These are phyloP conservation scores for Coryphaenoides rupestris DNA, from an alignment of 2,113 vertebrate genomes.

Conservation along the genomic window DNA sequence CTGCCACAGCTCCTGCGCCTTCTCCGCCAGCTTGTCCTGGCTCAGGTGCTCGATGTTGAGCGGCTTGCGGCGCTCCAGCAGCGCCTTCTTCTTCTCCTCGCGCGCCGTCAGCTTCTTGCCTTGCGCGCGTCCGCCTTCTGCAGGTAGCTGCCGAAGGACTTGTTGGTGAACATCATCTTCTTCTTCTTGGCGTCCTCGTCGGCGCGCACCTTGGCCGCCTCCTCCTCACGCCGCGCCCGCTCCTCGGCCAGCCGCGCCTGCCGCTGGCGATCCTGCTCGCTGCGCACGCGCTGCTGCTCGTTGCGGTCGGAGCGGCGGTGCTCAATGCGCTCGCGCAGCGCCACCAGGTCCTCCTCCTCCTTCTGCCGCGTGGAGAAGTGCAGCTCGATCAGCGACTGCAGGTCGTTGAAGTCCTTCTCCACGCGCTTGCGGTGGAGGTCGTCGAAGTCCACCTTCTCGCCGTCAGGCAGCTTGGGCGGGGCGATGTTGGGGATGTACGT, in stretches of 20 bases:
- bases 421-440: slow-evolving; percentile 93
- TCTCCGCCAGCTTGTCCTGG: slow-evolving; percentile 80
- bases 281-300: slow-evolving; percentile 87
- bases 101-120: slow-evolving; percentile 75
- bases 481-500: slow-evolving; percentile 87
- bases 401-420: slow-evolving; percentile 92
- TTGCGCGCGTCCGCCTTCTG: slow-evolving; percentile 76
- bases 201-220: slow-evolving; percentile 80
- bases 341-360: slow-evolving; percentile 91
- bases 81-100: slow-evolving; percentile 76
- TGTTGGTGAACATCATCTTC: slow-evolving; percentile 90
- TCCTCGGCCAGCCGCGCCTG: slow-evolving; percentile 86
- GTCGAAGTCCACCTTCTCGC: slow-evolving; percentile 94
- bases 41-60: slow-evolving; percentile 78
- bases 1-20: slow-evolving; percentile 88
- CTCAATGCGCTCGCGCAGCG: slow-evolving; percentile 87
- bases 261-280: slow-evolving; percentile 85
- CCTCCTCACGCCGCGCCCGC: slow-evolving; percentile 84
- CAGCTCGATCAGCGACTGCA: slow-evolving; percentile 87
- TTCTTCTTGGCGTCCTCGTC: slow-evolving; percentile 95
- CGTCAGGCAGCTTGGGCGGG: slow-evolving; percentile 93
- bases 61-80: slow-evolving; percentile 72
- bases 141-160: slow-evolving; percentile 73
- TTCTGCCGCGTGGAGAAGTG: slow-evolving; percentile 94
- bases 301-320: slow-evolving; percentile 84